These are phyloP conservation scores for Cheilosia grossa DNA, from an alignment of 2,888 invertebrate species.

Conservation along the genomic window DNA sequence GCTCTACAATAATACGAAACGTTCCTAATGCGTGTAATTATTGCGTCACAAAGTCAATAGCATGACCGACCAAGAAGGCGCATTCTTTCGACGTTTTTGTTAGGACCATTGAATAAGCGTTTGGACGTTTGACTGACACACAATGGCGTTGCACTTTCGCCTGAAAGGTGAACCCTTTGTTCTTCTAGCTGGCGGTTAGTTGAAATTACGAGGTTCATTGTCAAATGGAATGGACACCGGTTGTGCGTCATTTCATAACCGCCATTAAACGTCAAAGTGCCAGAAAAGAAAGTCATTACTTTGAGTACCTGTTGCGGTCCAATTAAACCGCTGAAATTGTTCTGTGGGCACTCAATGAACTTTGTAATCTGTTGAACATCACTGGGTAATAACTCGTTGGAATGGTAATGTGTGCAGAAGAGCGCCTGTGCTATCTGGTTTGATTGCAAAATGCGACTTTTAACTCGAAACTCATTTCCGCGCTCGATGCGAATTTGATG, in stretches of 20 bases:
- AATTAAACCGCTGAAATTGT: conserved; percentile 10
- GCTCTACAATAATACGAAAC: neutral
- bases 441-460: conserved; percentile 50
- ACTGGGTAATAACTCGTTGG: conserved; percentile 11
- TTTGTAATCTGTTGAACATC: conserved; percentile 36
- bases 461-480: conserved; percentile 56
- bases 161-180: conserved; percentile 19
- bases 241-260: conserved; percentile 18
- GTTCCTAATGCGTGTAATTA: conserved; percentile 24
- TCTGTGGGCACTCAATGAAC: conserved; percentile 31
- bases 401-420: conserved; percentile 43
- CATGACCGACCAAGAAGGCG: conserved; percentile 19
- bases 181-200: neutral
- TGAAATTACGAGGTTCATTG: conserved; percentile 13
- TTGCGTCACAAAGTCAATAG: conserved; percentile 30
- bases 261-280: conserved; percentile 7
- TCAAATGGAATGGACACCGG: conserved; percentile 9
- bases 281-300: conserved; percentile 29
- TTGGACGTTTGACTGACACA: conserved; percentile 19
- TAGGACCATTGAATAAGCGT: neutral
- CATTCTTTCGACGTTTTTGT: conserved; percentile 11
- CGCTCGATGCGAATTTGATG: conserved; percentile 29
- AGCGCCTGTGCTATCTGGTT: conserved; percentile 10
- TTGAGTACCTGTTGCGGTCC: conserved; percentile 25
- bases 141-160: conserved; percentile 27